Evolutionary conservation across 1,140 invertebrate species (phyloP), one percentile per base, ranked within the genome.

Genomic region (Drosophila suzukii): DNA sequence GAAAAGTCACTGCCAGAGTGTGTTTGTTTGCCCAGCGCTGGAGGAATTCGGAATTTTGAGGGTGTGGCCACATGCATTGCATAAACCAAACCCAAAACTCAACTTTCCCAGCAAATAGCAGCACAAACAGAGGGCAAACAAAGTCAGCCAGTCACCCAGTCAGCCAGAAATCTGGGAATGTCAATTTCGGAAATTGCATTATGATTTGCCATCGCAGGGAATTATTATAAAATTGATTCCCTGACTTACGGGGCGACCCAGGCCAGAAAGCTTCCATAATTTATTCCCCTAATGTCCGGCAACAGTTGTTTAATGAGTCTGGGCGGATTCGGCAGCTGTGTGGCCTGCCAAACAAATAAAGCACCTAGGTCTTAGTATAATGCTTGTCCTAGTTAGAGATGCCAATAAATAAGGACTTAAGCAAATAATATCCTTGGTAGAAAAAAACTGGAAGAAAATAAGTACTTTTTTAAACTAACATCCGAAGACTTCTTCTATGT

Each of bases 271-370:
- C 66, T 51, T 84, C 39, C 78, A 89, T 88, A 88, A 88, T 88
- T 78, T 70, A 88, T 78, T 59, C 60, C 60, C 73, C 57, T 61
- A 89, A 84, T 88, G 81, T 71, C 58, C 50, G 56, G 61, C 80
- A 49, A 71, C 68, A 63, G 76, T 70, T 27, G 73, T 62, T 68
- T 81, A 88, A 89, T 84, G 73, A 80, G 68, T 65, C 74, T 58
- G 65, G 15, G 34, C 30, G 24, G 46, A 49, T 47, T 13, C 13
- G 24, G 12, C 41, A 39, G 24, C 54, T 27, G 49, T 13, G 27
- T 27, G 17, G 50, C 6, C 17, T 17, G 53, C 8, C 30, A 41
- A 58, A 57, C 67, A 72, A 72, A 72, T 57, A 72, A 58, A 36
- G 50, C 68, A 72, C 68, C 66, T 72, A 30, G 50, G 12, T 46